phyloP scores from a whole-genome alignment of 2,888 invertebrate species.

The Petrophora chlorosata region DNA sequence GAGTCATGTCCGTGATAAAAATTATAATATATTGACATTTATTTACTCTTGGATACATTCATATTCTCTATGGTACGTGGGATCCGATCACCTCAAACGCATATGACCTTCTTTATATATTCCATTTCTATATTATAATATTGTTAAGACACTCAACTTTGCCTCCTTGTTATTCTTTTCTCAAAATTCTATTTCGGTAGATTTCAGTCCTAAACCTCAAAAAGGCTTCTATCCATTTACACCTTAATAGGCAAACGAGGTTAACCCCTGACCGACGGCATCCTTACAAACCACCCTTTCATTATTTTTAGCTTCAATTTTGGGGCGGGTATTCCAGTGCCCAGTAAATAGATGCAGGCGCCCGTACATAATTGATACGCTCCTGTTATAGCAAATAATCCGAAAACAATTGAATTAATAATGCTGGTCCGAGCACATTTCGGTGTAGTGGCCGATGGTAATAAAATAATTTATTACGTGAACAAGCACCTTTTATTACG shows the following conservation, averaged over 20 bases:
- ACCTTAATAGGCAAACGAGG: conserved; percentile 21
- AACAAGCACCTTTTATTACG: conserved; percentile 38
- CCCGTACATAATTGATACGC: conserved; percentile 49
- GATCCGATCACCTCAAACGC: no score
- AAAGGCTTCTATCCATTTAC: conserved; percentile 20
- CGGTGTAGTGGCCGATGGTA: conserved; percentile 25
- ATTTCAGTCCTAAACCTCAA: conserved; percentile 11
- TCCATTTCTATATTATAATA: no score
- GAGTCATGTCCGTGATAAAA: no score
- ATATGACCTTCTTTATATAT: no score
- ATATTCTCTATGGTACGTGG: no score
- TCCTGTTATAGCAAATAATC: conserved; percentile 50
- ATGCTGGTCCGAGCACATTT: conserved; percentile 38
- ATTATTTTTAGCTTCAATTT: conserved; percentile 15
- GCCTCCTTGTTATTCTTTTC: background rate
- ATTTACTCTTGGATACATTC: no score
- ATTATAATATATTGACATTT: no score
- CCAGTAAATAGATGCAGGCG: conserved; percentile 45
- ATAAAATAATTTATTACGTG: conserved; percentile 35
- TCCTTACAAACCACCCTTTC: conserved; percentile 8
- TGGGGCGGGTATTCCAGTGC: conserved; percentile 15
- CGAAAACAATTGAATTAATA: conserved; percentile 50
- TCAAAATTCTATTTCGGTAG: background rate
- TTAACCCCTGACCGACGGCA: conserved; percentile 17
- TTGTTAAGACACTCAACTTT: no score